These are phyloP conservation scores for Nyctalus aviator DNA, from an alignment of 2,797 vertebrate genomes.

Conservation along the genomic window DNA sequence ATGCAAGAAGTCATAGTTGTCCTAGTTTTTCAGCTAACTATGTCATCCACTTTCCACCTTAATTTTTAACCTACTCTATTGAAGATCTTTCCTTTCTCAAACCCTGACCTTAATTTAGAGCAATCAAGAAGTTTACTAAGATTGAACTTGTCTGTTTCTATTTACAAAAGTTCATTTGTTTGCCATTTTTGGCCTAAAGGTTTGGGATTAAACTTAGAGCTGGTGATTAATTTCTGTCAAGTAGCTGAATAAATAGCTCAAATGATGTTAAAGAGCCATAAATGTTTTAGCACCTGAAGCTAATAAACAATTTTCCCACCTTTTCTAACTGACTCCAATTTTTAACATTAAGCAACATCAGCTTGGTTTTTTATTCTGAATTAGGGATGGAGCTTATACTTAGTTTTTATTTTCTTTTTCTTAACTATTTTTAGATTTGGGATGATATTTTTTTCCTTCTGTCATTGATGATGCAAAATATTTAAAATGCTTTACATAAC, in stretches of 20 bases:
- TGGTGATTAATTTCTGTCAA: conserved; percentile 24
- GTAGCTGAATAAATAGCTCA: background rate
- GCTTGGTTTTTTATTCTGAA: background rate
- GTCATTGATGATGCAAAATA: background rate
- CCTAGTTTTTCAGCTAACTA: background rate
- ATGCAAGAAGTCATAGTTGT: background rate
- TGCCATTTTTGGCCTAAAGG: background rate
- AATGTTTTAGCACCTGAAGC: background rate
- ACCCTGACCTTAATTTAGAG: background rate
- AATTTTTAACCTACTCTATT: background rate
- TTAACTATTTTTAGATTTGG: background rate
- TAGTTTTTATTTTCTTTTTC: background rate
- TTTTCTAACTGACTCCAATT: background rate
- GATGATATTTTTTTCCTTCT: background rate
- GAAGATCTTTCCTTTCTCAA: background rate
- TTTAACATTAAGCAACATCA: background rate
- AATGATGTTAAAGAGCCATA: background rate
- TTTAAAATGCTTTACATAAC: background rate
- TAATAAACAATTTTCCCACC: background rate
- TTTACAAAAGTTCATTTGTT: background rate
- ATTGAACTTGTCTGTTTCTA: background rate
- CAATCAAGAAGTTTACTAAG: background rate
- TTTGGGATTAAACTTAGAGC: background rate
- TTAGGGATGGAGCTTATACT: background rate
- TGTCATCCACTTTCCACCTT: background rate